A percentile compares a stretch with the other conserved stretches of the same genome.
Conservation (phyloP, 2,113 vertebrate genomes). For the Malurus elegans region DNA sequence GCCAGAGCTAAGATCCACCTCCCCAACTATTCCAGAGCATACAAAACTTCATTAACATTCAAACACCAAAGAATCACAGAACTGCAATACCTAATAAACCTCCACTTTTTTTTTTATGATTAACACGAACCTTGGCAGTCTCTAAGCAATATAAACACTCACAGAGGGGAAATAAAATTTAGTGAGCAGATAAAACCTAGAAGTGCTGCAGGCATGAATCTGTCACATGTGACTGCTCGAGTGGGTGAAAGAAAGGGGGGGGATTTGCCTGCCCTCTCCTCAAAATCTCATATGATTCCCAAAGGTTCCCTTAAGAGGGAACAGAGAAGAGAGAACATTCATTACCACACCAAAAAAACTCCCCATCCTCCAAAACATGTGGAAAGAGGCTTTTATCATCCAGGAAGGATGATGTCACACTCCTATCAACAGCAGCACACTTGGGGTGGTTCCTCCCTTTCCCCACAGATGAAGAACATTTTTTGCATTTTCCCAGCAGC, state of each 20-base stretch:
- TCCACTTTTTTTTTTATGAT: slow-evolving; percentile 46
- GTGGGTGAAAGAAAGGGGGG: not conserved
- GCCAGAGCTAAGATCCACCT: not conserved
- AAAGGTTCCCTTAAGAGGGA: not conserved
- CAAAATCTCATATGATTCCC: not conserved
- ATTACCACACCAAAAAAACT: not conserved
- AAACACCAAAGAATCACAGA: not conserved
- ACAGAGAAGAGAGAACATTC: not conserved
- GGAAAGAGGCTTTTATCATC: not conserved
- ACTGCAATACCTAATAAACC: slow-evolving; percentile 31
- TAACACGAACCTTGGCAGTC: slow-evolving; percentile 51
- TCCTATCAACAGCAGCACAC: not conserved
- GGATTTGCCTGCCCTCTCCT: not conserved
- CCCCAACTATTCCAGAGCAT: not conserved
- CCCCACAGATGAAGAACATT: not conserved
- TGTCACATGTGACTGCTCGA: not conserved
- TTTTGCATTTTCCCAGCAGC: not conserved
- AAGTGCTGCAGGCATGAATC: slow-evolving; percentile 30
- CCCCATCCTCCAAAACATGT: not conserved
- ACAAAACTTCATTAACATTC: slow-evolving; percentile 49
- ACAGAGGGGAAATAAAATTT: slow-evolving; percentile 60
- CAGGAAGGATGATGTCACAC: not conserved
- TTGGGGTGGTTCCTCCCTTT: not conserved
- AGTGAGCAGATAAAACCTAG: slow-evolving; percentile 51
- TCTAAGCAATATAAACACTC: slow-evolving; percentile 58